Conservation (phyloP, 2,797 vertebrate genomes). For the Acanthurus leucopareius region DNA sequence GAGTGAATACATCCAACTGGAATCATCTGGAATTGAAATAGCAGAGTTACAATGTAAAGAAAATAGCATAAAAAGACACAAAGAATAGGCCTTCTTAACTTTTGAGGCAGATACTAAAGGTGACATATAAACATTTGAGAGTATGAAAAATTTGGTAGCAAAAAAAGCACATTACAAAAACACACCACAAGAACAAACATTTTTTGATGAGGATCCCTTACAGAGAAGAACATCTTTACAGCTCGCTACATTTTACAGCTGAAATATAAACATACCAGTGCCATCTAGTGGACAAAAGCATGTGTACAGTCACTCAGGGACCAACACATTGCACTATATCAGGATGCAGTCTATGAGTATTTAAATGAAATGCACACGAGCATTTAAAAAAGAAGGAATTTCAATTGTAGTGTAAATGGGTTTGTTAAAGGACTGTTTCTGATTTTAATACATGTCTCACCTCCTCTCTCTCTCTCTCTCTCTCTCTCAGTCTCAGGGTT, state of each 20-base stretch:
- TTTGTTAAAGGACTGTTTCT: background rate
- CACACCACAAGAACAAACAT: background rate
- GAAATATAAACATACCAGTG: background rate
- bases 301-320: background rate
- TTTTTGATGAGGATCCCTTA: background rate
- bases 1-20: too few relatives aligned
- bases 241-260: background rate
- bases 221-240: background rate
- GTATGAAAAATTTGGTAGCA: background rate
- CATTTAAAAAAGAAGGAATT: background rate
- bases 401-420: background rate
- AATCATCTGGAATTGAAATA: background rate
- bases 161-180: background rate
- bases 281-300: slow-evolving; percentile 5
- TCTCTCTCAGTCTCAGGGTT: slow-evolving; percentile 76
- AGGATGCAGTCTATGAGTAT: too few relatives aligned
- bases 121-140: background rate
- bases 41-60: too few relatives aligned
- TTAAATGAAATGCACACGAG: too few relatives aligned
- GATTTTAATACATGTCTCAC: too few relatives aligned
- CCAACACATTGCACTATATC: too few relatives aligned
- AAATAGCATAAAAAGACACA: too few relatives aligned
- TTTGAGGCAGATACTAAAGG: background rate
- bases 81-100: background rate
- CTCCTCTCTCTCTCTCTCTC: background rate